Evolutionary conservation across 2,888 invertebrate species (phyloP).

Genomic region (Stenolophus ochropezus): DNA sequence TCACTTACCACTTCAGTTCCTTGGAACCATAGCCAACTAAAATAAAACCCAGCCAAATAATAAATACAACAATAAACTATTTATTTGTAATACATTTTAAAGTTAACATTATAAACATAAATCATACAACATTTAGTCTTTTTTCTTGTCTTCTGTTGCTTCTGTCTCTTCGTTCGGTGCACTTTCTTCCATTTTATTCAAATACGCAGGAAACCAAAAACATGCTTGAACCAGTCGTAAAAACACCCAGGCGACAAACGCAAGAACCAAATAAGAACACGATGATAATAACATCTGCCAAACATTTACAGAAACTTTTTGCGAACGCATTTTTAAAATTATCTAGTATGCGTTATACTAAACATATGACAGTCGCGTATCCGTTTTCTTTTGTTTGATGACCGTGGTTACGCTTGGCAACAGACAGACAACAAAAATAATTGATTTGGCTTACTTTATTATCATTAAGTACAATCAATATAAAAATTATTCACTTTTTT

Average conservation of each 20-base stretch:
- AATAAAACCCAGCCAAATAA: slow-evolving; percentile 6
- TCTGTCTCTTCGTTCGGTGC: slow-evolving; percentile 69
- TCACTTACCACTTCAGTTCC: slow-evolving; percentile 28
- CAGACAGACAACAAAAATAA: slow-evolving; percentile 48
- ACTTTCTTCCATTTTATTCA: slow-evolving; percentile 71
- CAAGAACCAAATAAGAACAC: slow-evolving; percentile 77
- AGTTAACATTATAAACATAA: not conserved
- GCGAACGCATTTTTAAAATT: slow-evolving; percentile 76
- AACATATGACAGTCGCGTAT: slow-evolving; percentile 22
- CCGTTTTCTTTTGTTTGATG: slow-evolving; percentile 36
- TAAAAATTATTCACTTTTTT: slow-evolving; percentile 62
- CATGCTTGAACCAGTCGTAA: slow-evolving; percentile 80
- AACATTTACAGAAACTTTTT: slow-evolving; percentile 81
- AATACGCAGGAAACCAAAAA: slow-evolving; percentile 78
- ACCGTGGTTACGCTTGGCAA: slow-evolving; percentile 52
- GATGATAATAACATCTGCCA: slow-evolving; percentile 81
- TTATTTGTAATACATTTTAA: slow-evolving; percentile 5
- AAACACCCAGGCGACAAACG: slow-evolving; percentile 80
- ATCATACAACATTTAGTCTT: slow-evolving; percentile 4
- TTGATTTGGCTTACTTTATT: slow-evolving; percentile 44
- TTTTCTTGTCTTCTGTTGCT: slow-evolving; percentile 33
- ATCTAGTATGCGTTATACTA: not conserved
- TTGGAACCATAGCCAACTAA: slow-evolving; percentile 19
- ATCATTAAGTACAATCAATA: not conserved
- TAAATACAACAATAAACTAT: not conserved